Evolutionary conservation across 1,140 invertebrate genomes (phyloP).

Genomic region (Neuroterus valhalla): DNA sequence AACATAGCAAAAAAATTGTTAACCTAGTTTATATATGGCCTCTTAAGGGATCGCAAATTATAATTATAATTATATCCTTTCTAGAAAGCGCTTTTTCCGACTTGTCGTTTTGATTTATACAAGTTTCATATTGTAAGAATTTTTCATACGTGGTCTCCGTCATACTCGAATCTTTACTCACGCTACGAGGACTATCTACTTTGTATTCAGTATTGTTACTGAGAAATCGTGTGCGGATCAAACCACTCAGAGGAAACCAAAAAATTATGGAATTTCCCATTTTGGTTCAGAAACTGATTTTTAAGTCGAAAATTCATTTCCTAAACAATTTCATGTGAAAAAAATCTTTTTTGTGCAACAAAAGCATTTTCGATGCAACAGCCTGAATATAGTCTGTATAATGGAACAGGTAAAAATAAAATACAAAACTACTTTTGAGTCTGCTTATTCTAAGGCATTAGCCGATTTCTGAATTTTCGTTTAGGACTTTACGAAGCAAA

Average conservation of each 20-base stretch:
- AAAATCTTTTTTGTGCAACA: too few relatives aligned
- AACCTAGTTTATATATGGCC: too few relatives aligned
- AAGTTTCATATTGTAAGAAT: background rate
- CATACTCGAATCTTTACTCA: background rate
- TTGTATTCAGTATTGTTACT: background rate
- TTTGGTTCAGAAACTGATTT: background rate
- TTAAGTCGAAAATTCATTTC: too few relatives aligned
- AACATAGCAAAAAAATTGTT: too few relatives aligned
- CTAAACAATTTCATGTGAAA: too few relatives aligned
- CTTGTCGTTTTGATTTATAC: too few relatives aligned
- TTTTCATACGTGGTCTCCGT: background rate
- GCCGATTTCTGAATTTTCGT: too few relatives aligned
- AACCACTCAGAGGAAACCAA: background rate
- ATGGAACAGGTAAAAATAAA: too few relatives aligned
- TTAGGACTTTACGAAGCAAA: too few relatives aligned
- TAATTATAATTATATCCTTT: background rate
- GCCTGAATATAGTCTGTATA: too few relatives aligned
- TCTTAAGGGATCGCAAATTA: background rate
- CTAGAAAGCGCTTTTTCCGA: background rate
- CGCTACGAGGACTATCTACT: background rate
- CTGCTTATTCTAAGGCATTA: too few relatives aligned
- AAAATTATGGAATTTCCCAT: background rate
- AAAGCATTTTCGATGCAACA: conserved; percentile 18
- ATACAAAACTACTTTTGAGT: too few relatives aligned
- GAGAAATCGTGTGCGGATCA: background rate